Conservation (phyloP, 1,140 invertebrate species). For the Lordiphosa mommai region DNA sequence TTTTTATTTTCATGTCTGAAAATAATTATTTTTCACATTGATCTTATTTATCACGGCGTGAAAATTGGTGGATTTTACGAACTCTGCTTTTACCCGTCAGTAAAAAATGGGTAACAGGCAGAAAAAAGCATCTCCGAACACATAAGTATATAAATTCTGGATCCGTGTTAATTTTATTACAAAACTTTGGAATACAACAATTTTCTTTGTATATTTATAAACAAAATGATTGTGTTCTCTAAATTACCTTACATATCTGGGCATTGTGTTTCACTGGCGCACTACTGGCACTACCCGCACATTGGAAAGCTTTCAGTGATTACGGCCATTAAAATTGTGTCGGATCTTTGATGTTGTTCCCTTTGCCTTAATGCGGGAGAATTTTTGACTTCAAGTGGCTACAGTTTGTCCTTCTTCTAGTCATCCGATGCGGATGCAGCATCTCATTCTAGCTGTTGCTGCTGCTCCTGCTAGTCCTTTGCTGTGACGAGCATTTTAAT, state of each 20-base stretch:
- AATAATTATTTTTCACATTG: too few relatives aligned
- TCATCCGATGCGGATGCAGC: neutral
- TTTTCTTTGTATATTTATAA: too few relatives aligned
- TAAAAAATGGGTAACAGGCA: too few relatives aligned
- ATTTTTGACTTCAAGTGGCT: conserved; percentile 48
- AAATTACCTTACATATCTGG: conserved; percentile 1
- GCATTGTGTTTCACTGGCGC: conserved; percentile 16
- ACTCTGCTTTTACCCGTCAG: too few relatives aligned
- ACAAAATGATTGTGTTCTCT: too few relatives aligned
- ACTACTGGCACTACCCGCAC: conserved; percentile 2
- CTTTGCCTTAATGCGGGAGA: conserved; percentile 13
- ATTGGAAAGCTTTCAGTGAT: conserved; percentile 17
- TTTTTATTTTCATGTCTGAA: too few relatives aligned
- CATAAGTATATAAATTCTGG: too few relatives aligned
- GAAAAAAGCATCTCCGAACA: too few relatives aligned
- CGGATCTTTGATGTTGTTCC: conserved; percentile 57
- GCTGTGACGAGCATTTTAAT: conserved; percentile 63
- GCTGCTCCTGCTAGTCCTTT: conserved; percentile 28
- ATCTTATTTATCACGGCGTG: too few relatives aligned
- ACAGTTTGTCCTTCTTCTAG: conserved; percentile 24
- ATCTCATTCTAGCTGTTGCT: conserved; percentile 13
- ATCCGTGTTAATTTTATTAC: too few relatives aligned
- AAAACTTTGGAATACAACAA: too few relatives aligned
- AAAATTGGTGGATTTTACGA: too few relatives aligned
- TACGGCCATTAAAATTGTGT: conserved; percentile 36